phyloP scores from a whole-genome alignment of 2,797 vertebrate genomes.

The Miopithecus talapoin region DNA sequence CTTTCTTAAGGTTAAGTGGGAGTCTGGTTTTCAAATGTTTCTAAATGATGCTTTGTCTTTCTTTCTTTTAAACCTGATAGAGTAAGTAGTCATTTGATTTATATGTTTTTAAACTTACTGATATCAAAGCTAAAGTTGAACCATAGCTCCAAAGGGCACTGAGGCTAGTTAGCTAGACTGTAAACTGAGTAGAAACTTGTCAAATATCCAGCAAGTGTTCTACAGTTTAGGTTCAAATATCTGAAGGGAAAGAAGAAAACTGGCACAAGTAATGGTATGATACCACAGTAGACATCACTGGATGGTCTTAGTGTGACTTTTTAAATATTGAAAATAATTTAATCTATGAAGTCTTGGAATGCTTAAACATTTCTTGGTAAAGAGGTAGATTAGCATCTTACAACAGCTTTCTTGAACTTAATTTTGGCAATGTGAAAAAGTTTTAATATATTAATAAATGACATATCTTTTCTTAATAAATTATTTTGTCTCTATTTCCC shows the following conservation, averaged over 20 bases:
- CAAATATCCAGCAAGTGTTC: slow-evolving; percentile 53
- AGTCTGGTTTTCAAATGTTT: slow-evolving; percentile 49
- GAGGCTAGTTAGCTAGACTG: background rate
- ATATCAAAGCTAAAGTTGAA: slow-evolving; percentile 69
- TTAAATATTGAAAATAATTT: slow-evolving; percentile 71
- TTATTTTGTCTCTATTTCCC: slow-evolving; percentile 61
- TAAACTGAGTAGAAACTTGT: slow-evolving; percentile 57
- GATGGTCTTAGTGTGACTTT: slow-evolving; percentile 67
- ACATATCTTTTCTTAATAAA: slow-evolving; percentile 25
- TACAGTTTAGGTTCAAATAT: slow-evolving; percentile 61
- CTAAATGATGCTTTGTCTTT: slow-evolving; percentile 58
- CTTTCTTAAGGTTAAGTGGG: slow-evolving; percentile 61
- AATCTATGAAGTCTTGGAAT: slow-evolving; percentile 62
- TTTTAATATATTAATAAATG: background rate
- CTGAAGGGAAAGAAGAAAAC: slow-evolving; percentile 43
- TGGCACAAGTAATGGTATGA: slow-evolving; percentile 46
- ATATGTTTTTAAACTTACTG: slow-evolving; percentile 57
- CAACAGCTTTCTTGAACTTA: slow-evolving; percentile 48
- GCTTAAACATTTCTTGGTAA: slow-evolving; percentile 54
- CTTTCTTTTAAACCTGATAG: background rate
- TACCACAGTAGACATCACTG: slow-evolving; percentile 43
- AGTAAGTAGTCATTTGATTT: slow-evolving; percentile 46
- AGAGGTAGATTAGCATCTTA: slow-evolving; percentile 60
- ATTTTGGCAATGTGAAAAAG: slow-evolving; percentile 13
- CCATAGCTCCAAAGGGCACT: background rate